Conservation (phyloP, 2,113 vertebrate genomes). For the Bungarus multicinctus region DNA sequence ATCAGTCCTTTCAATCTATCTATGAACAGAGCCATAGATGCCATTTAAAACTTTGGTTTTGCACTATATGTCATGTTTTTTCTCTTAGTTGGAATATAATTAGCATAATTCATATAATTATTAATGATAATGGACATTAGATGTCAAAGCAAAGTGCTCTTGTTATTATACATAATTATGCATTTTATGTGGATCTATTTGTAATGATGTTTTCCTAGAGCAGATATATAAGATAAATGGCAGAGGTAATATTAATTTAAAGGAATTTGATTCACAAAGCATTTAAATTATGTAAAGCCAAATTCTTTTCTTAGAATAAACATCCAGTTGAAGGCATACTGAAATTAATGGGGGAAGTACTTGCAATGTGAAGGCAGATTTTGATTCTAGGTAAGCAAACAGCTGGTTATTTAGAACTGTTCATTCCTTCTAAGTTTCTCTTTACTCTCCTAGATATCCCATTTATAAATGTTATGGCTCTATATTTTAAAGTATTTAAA, state of each 20-base stretch:
- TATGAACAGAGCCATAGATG: background rate
- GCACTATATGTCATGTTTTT: background rate
- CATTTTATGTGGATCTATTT: background rate
- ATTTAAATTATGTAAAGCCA: slow-evolving; percentile 63
- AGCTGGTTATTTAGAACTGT: slow-evolving; percentile 56
- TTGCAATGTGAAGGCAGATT: slow-evolving; percentile 61
- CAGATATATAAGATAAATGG: slow-evolving; percentile 20
- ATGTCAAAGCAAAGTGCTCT: background rate
- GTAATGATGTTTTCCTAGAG: slow-evolving; percentile 44
- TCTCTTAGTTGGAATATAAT: background rate
- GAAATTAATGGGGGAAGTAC: slow-evolving; percentile 45
- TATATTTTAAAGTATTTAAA: slow-evolving; percentile 70
- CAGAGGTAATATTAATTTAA: slow-evolving; percentile 34
- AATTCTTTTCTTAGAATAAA: slow-evolving; percentile 60
- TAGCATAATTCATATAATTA: background rate
- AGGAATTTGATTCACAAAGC: slow-evolving; percentile 55
- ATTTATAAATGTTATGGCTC: slow-evolving; percentile 74
- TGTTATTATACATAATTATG: background rate
- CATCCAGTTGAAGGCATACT: slow-evolving; percentile 35
- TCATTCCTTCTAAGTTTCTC: slow-evolving; percentile 72
- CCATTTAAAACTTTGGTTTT: background rate
- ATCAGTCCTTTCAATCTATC: background rate
- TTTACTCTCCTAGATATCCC: slow-evolving; percentile 68
- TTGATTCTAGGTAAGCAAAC: slow-evolving; percentile 67
- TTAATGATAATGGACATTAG: background rate